phyloP scores from a whole-genome alignment of 2,797 vertebrate genomes.

The Nannoperca australis region DNA sequence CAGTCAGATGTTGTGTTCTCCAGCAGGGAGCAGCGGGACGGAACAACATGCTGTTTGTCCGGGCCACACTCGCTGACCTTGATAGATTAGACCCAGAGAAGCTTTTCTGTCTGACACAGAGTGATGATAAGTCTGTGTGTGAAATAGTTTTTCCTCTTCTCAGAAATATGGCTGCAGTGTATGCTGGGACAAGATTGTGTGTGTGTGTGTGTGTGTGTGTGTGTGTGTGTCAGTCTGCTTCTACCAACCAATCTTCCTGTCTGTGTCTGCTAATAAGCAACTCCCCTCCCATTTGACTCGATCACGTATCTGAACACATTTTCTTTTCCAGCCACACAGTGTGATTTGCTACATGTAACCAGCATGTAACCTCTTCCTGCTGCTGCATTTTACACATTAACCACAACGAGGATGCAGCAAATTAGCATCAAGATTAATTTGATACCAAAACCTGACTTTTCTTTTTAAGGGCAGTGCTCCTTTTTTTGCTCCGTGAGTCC shows the following conservation, averaged over 20 bases:
- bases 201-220: conserved; percentile 39
- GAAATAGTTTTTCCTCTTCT: conserved; percentile 77
- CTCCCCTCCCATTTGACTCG: conserved; percentile 41
- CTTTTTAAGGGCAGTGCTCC: conserved; percentile 83
- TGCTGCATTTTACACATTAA: conserved; percentile 62
- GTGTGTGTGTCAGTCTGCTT: conserved; percentile 11
- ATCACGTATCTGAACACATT: conserved; percentile 60
- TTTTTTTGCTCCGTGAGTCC: conserved; percentile 78
- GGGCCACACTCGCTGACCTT: conserved; percentile 86
- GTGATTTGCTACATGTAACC: conserved; percentile 16
- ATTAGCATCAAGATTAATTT: conserved; percentile 75
- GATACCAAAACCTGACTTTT: conserved; percentile 84
- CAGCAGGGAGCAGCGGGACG: conserved; percentile 70
- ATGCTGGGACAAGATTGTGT: conserved; percentile 58
- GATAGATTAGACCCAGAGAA: conserved; percentile 84
- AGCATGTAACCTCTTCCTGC: not conserved
- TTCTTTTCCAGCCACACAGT: conserved; percentile 22
- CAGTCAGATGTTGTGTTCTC: conserved; percentile 58
- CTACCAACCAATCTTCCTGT: conserved; percentile 52
- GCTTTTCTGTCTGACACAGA: conserved; percentile 81
- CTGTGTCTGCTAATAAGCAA: conserved; percentile 61
- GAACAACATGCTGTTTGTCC: conserved; percentile 81
- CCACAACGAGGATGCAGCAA: conserved; percentile 45
- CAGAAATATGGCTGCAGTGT: conserved; percentile 68
- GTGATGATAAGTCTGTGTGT: conserved; percentile 79